Evolutionary conservation across 2,888 invertebrate species (phyloP), one percentile per base, ranked within the genome.

Genomic region (Aplocera efformata): DNA sequence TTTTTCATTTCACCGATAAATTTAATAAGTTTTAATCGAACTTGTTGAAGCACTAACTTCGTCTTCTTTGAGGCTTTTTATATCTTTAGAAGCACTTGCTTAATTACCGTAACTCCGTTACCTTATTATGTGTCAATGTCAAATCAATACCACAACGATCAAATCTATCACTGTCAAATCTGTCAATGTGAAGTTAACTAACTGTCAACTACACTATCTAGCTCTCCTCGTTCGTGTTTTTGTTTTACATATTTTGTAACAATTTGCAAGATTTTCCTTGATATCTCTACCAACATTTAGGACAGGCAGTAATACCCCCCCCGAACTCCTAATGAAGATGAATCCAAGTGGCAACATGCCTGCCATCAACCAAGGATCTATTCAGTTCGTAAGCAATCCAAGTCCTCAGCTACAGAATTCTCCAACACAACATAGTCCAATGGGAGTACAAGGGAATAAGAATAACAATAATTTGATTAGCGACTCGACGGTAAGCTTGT

Each of bases 361-460:
- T 24, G 80, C 1, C 53, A 67, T 81, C 29, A 80, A 73, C 48
- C 81, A 79, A 54, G 76, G 79, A 20, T 56, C 68, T 8, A 79
- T 82, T 38, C 81, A 85, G 47, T 86, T 78, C 55, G 75, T 72
- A 7, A 86, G 84, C 58, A 85, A 84, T 49, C 73, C 84, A 44
- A 85, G 85, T 48, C 81, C 86, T 4, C 86, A 85, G 45, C 49
- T 85, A 28, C 84, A 88, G 45, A 75, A 79, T 1, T 88, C 88
- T 1, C 85, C 88, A 3, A 82, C 86, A 1, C 88, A 88, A 43
- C 82, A 88, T 53, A 88, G 88, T 46, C 85, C 88, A 1, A 86
- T 86, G 84, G 75, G 79, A 1, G 67, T 76, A 1, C 81, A 82
- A 40, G 30, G 17, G n/a, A 40, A 40, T 17, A 45, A 45, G 8